Conservation (phyloP, 2,113 vertebrate genomes). For the Apistogramma diplotaenia region DNA sequence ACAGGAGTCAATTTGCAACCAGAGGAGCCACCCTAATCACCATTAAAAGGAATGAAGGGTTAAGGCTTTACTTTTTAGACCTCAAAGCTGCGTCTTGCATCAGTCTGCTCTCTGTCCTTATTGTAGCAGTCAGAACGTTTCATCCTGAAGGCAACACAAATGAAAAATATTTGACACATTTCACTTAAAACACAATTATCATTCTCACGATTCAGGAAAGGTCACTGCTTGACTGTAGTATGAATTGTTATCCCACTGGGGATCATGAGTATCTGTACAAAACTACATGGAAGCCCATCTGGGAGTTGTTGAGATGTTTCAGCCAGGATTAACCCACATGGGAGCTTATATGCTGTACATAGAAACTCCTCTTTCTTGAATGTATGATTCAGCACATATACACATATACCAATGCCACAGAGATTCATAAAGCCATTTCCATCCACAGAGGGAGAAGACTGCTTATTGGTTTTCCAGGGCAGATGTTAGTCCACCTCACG, state of each 20-base stretch:
- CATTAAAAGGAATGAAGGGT: not conserved
- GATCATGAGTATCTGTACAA: not conserved
- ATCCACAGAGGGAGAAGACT: constrained; percentile 15
- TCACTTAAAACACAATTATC: not conserved
- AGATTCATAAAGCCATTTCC: constrained; percentile 34
- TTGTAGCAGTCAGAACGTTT: not conserved
- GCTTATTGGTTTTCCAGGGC: constrained; percentile 39
- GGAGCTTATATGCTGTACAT: not conserved
- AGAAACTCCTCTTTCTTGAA: not conserved
- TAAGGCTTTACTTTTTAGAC: not conserved
- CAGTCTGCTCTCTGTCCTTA: not conserved
- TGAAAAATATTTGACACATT: not conserved
- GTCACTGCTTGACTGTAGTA: not conserved
- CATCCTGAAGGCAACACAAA: not conserved
- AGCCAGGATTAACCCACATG: not conserved
- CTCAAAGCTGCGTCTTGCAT: not conserved
- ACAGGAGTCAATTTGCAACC: not conserved
- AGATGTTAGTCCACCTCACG: constrained; percentile 25
- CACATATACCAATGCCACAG: constrained; percentile 10
- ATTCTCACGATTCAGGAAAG: not conserved
- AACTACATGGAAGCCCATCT: not conserved
- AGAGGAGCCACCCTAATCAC: not conserved
- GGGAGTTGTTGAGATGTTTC: not conserved
- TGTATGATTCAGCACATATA: constrained; percentile 3
- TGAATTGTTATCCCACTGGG: not conserved